These are phyloP conservation scores for Acanthococcus lagerstroemiae DNA, from an alignment of 2,888 invertebrate genomes.

Conservation along the genomic window DNA sequence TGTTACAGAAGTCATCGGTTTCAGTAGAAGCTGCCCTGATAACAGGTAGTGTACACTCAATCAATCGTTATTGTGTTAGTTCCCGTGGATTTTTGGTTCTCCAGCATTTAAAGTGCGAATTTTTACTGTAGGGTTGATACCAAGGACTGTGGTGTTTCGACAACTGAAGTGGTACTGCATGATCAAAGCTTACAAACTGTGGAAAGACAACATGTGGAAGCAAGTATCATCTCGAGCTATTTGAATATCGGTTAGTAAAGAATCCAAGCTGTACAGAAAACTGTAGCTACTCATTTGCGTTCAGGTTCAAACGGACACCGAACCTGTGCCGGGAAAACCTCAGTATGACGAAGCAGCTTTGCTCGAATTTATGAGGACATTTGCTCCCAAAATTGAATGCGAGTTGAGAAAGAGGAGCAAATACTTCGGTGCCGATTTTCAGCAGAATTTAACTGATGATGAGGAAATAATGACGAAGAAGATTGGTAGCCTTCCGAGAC, in stretches of 20 bases:
- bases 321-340: background rate
- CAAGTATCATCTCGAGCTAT: background rate
- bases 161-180: background rate
- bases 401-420: constrained; percentile 14
- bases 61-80: background rate
- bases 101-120: background rate
- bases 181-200: constrained; percentile 7
- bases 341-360: constrained; percentile 2
- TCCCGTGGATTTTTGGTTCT: background rate
- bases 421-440: constrained; percentile 8
- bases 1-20: constrained; percentile 2
- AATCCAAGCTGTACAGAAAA: no score
- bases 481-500: background rate
- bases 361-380: constrained; percentile 11
- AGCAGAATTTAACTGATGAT: background rate
- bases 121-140: background rate
- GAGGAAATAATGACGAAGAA: background rate
- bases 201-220: background rate
- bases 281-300: no score
- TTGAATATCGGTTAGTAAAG: no score
- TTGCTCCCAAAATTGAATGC: constrained; percentile 18
- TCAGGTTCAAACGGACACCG: constrained; percentile 3
- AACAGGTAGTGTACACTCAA: background rate
- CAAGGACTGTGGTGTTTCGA: constrained; percentile 5
- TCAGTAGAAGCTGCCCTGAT: background rate